Evolutionary conservation across 2,888 invertebrate species (phyloP), one percentile per base, ranked within the genome.

Genomic region (Amphipyra berbera): DNA sequence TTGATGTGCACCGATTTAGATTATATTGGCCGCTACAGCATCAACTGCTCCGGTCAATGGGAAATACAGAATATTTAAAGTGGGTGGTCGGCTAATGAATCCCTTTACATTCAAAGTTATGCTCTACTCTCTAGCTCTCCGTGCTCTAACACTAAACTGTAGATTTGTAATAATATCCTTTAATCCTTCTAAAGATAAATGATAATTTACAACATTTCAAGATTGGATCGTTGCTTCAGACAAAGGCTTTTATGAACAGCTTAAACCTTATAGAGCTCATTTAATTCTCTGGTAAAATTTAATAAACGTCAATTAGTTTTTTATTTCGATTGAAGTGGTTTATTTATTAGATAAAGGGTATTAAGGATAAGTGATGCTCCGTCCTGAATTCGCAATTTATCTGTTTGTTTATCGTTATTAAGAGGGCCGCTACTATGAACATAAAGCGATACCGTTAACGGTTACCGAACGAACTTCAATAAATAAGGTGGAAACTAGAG

Each of bases 1-100:
- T 84, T 81, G 82, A 84, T 83, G 82, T 69, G 79, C 82, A 80
- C 82, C 74, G 85, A 88, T 88, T 88, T 86, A 87, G 84, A 86
- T 85, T 83, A 86, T 82, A 64, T 54, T 79, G 71, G 59, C 69
- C 59, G 71, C 59, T 45, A 45, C 60, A 68, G 61, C 69, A 71
- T 67, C 49, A 61, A n/a, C 59, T 41, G 69, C 58, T 52, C 55
- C 64, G 72, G 76, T 80, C 76, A 82, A 79, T 76, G 53, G 70
- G 59, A 55, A 59, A 55, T 59, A 65, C 54, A 62, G 47, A 66
- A 72, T 55, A 71, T 74, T 72, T 64, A 52, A 76, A 66, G 60
- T 57, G 62, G 56, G 47, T 61, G 66, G 66, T 45, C 55, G 65
- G 15, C 62, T 70, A 72, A 68, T 54, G 55, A 69, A 57, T 61